Evolutionary conservation across 2,113 vertebrate species (phyloP).

Genomic region (Phaethon lepturus): DNA sequence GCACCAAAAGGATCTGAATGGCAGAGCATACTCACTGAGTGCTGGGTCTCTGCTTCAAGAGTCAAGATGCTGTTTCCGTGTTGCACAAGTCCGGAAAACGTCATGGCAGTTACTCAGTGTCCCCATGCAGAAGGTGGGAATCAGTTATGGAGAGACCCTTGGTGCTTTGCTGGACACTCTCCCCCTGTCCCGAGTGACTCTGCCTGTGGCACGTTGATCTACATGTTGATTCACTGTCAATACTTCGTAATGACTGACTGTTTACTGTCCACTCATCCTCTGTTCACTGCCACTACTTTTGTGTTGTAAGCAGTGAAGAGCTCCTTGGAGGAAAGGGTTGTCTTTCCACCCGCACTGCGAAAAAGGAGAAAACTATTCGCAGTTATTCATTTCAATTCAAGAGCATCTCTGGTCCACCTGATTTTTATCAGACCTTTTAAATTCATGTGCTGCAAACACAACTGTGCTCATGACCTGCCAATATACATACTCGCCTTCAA

Average conservation of each 20-base stretch:
- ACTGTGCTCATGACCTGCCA: background rate
- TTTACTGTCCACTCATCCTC: background rate
- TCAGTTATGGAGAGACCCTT: background rate
- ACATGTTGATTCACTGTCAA: background rate
- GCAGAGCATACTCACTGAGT: no score
- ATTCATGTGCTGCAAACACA: background rate
- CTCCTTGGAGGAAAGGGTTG: background rate
- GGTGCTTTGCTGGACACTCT: background rate
- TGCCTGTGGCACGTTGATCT: background rate
- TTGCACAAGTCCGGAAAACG: accelerated
- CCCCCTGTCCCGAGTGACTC: background rate
- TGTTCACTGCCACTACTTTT: background rate
- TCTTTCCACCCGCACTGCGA: background rate
- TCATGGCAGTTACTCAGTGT: background rate
- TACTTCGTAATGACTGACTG: background rate
- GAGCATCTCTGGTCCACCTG: background rate
- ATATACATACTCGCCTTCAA: background rate
- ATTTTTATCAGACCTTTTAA: background rate
- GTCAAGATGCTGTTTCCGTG: background rate
- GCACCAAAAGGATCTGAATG: background rate
- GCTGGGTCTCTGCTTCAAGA: background rate
- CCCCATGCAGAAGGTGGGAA: background rate
- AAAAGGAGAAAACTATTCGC: background rate
- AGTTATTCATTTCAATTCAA: background rate
- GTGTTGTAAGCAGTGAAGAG: background rate